A percentile compares a stretch with the other conserved stretches of the same genome.
These are phyloP conservation scores for Drosophila mayri DNA, from an alignment of 1,140 invertebrate genomes.

Conservation along the genomic window DNA sequence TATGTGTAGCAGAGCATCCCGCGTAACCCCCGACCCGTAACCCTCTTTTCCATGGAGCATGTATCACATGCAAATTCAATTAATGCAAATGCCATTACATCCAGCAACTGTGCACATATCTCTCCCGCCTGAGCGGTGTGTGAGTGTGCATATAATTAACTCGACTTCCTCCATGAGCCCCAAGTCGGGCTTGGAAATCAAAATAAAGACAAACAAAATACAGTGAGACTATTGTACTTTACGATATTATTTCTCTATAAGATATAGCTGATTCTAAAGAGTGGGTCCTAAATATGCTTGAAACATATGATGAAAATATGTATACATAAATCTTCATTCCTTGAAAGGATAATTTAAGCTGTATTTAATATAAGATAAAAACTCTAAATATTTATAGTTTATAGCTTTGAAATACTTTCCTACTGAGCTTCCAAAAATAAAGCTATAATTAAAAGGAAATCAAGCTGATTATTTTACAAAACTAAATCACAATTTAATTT, in stretches of 20 bases:
- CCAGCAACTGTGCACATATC: slow-evolving; percentile 31
- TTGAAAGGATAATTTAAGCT: neutral
- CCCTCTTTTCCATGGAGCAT: slow-evolving; percentile 7
- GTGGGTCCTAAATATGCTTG: too few relatives aligned
- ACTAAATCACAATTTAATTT: neutral
- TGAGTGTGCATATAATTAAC: slow-evolving; percentile 53
- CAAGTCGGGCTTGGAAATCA: slow-evolving; percentile 24
- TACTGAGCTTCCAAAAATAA: too few relatives aligned
- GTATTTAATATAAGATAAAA: neutral
- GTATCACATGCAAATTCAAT: slow-evolving; percentile 57
- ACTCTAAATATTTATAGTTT: too few relatives aligned
- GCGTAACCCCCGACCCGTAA: neutral
- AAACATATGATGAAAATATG: neutral
- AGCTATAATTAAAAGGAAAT: neutral
- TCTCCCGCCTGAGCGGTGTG: neutral
- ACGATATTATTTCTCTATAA: too few relatives aligned
- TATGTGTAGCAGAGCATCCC: neutral
- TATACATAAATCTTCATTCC: neutral
- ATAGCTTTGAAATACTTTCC: too few relatives aligned
- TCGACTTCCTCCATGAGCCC: slow-evolving; percentile 50
- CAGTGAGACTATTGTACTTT: neutral
- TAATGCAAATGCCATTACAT: slow-evolving; percentile 56
- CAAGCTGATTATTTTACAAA: neutral
- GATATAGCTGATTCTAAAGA: too few relatives aligned
- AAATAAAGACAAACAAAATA: slow-evolving; percentile 13